Evolutionary conservation across 2,113 vertebrate genomes (phyloP).

Genomic region (Nothoprocta perdicaria): DNA sequence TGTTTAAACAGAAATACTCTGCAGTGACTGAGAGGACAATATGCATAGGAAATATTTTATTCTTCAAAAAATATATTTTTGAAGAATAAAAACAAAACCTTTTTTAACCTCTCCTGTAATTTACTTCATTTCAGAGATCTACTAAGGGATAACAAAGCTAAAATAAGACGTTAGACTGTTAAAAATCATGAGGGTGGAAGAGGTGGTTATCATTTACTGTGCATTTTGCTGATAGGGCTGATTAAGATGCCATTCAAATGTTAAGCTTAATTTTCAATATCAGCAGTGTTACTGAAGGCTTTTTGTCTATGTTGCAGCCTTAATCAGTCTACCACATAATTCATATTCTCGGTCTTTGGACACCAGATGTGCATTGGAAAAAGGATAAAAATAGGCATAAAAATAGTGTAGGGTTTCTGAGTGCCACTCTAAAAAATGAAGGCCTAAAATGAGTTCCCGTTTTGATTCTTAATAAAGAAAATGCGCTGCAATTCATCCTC

Average conservation of each 20-base stretch:
- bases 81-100: not conserved
- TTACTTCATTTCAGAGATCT: not conserved
- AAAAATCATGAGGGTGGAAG: not conserved
- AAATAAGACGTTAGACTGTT: not conserved
- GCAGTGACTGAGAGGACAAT: not conserved
- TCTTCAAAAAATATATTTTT: not conserved
- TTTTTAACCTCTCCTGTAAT: not conserved
- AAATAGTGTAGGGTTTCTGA: not conserved
- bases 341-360: not conserved
- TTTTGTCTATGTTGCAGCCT: not conserved
- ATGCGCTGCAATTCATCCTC: not conserved
- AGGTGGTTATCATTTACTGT: not conserved
- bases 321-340: not conserved
- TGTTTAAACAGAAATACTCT: not conserved
- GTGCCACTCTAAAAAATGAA: conserved; percentile 13
- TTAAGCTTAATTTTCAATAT: not conserved
- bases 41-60: not conserved
- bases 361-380: not conserved
- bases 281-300: not conserved
- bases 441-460: not conserved
- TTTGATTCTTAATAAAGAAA: conserved; percentile 22
- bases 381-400: not conserved
- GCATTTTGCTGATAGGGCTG: not conserved
- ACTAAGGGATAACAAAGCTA: not conserved
- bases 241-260: not conserved